A percentile compares a stretch with the other conserved stretches of the same genome.
Conservation (phyloP, 2,113 vertebrate genomes). For the Leptocoma aspasia region DNA sequence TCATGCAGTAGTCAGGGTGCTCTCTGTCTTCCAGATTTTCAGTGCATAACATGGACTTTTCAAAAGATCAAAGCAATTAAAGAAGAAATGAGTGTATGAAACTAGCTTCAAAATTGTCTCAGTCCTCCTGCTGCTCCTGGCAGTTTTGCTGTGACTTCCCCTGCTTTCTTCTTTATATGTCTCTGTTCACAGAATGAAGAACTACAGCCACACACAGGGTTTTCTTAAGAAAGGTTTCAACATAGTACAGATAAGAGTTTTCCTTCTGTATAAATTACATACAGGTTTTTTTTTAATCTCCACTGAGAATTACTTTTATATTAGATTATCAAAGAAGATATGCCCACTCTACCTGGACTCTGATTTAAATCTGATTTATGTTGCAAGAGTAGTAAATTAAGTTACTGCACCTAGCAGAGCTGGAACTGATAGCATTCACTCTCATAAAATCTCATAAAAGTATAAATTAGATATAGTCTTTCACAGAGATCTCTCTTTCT, state of each 20-base stretch:
- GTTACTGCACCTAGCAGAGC: not conserved
- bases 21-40: not conserved
- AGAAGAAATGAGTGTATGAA: conserved; percentile 14
- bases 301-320: not conserved
- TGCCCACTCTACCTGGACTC: not conserved
- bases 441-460: not conserved
- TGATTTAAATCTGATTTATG: not conserved
- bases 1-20: not conserved
- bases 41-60: not conserved
- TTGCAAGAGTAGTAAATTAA: not conserved
- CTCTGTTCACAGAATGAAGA: not conserved
- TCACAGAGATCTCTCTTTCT: not conserved
- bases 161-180: not conserved
- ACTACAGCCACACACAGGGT: not conserved
- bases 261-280: not conserved
- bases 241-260: not conserved
- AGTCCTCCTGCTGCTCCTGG: not conserved
- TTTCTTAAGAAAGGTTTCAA: conserved; percentile 15
- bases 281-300: not conserved
- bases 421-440: not conserved
- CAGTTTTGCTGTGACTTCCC: not conserved
- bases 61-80: conserved; percentile 60
- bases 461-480: not conserved
- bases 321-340: conserved; percentile 8
- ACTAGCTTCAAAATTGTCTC: not conserved